phyloP scores from a whole-genome alignment of 2,888 invertebrate species.

The Ochlodes sylvanus region DNA sequence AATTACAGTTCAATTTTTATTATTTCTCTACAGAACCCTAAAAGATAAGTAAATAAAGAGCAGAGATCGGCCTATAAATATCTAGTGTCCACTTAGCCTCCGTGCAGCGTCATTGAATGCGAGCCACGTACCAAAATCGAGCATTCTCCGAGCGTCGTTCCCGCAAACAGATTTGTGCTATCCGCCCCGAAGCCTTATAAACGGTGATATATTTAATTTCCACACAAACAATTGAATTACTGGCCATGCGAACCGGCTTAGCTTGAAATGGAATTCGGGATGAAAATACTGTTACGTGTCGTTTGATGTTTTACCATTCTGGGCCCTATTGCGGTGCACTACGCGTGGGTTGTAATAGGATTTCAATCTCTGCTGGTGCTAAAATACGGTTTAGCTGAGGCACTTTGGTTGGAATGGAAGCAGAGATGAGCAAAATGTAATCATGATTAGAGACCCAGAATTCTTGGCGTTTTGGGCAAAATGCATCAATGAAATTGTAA shows the following conservation, averaged over 20 bases:
- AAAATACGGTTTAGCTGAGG: too few relatives aligned
- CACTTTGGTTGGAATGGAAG: too few relatives aligned
- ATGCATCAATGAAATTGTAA: too few relatives aligned
- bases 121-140: constrained; percentile 24
- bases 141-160: constrained; percentile 26
- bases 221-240: constrained; percentile 36
- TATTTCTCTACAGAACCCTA: background rate
- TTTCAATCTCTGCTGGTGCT: background rate
- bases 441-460: too few relatives aligned
- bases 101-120: constrained; percentile 17
- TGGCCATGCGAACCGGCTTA: constrained; percentile 13
- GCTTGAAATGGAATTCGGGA: constrained; percentile 9
- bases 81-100: constrained; percentile 8
- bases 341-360: background rate
- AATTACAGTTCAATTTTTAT: too few relatives aligned
- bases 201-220: constrained; percentile 32
- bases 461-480: too few relatives aligned
- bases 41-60: background rate
- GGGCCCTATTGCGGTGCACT: background rate
- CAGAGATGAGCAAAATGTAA: too few relatives aligned
- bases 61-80: constrained; percentile 7
- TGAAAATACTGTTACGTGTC: constrained; percentile 13
- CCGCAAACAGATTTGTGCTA: constrained; percentile 29
- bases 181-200: constrained; percentile 23
- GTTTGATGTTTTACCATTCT: background rate